A percentile compares a stretch with the other conserved stretches of the same genome.
Conservation (phyloP, 2,113 vertebrate species). For the Dissostichus mawsoni region DNA sequence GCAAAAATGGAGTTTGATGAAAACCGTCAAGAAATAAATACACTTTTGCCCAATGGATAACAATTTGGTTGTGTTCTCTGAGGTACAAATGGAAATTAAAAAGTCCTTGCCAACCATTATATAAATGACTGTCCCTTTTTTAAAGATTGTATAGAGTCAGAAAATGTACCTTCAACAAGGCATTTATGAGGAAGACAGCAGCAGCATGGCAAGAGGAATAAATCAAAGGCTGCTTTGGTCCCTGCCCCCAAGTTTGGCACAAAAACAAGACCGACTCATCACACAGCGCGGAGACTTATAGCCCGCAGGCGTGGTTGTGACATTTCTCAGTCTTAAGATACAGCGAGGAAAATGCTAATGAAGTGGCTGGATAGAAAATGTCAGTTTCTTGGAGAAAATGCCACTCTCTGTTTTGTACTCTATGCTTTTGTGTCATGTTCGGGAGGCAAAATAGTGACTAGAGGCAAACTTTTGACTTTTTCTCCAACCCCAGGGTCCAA, state of each 20-base stretch:
- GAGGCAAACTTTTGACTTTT: slow-evolving; percentile 63
- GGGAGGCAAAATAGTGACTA: slow-evolving; percentile 62
- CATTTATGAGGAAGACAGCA: slow-evolving; percentile 78
- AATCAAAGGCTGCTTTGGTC: slow-evolving; percentile 80
- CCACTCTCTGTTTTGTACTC: slow-evolving; percentile 36
- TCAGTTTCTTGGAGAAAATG: slow-evolving; percentile 56
- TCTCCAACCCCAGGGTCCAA: slow-evolving; percentile 36
- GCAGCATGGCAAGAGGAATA: slow-evolving; percentile 71
- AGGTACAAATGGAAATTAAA: slow-evolving; percentile 5
- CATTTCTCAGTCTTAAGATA: slow-evolving; percentile 84
- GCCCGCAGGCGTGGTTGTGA: slow-evolving; percentile 76
- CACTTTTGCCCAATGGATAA: not conserved
- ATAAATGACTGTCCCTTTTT: slow-evolving; percentile 9
- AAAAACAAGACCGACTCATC: slow-evolving; percentile 80
- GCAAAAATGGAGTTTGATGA: not conserved
- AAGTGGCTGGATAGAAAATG: slow-evolving; percentile 78
- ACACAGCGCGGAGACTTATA: slow-evolving; percentile 70
- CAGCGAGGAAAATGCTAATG: slow-evolving; percentile 81
- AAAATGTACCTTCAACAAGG: slow-evolving; percentile 67
- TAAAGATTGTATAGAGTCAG: slow-evolving; percentile 33
- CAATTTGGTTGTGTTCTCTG: not conserved
- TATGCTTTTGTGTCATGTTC: slow-evolving; percentile 52
- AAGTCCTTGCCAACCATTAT: slow-evolving; percentile 19
- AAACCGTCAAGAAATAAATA: not conserved
- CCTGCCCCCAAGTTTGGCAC: slow-evolving; percentile 73